phyloP scores from a whole-genome alignment of 2,113 vertebrate species.

The Tamias sibiricus region DNA sequence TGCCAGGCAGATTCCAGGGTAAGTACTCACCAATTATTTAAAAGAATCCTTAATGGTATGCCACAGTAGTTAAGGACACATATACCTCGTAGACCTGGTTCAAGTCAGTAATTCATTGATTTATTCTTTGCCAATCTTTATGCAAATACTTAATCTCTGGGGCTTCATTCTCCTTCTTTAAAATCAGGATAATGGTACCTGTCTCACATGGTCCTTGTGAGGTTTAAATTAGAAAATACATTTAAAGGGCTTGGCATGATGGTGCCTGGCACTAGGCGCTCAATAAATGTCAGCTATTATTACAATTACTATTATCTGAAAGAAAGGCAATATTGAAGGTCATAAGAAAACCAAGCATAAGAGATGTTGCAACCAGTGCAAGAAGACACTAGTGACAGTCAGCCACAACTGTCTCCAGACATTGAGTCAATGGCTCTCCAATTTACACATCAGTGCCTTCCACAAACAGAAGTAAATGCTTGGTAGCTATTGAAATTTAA shows the following conservation, averaged over 20 bases:
- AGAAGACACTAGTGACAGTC: not conserved
- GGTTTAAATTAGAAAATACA: conserved; percentile 34
- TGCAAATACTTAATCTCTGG: not conserved
- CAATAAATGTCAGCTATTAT: not conserved
- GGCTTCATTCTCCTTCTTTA: not conserved
- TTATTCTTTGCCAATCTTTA: not conserved
- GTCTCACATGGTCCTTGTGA: not conserved
- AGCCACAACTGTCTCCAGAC: not conserved
- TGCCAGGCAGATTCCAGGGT: not conserved
- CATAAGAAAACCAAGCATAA: not conserved
- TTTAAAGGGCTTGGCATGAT: not conserved
- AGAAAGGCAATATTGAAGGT: not conserved
- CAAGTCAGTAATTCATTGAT: not conserved
- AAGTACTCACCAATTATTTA: not conserved
- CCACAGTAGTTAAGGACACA: not conserved
- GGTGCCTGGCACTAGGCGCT: not conserved
- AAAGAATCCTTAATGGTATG: not conserved
- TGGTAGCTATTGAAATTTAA: not conserved
- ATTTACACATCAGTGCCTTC: not conserved
- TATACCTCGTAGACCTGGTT: not conserved
- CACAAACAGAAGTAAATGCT: not conserved
- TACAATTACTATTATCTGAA: not conserved
- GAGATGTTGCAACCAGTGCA: not conserved
- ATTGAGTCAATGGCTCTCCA: not conserved
- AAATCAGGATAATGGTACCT: not conserved